A percentile compares a stretch with the other conserved stretches of the same genome.
phyloP scores from a whole-genome alignment of 2,888 invertebrate genomes.

The Mesodorylaimus sp. region DNA sequence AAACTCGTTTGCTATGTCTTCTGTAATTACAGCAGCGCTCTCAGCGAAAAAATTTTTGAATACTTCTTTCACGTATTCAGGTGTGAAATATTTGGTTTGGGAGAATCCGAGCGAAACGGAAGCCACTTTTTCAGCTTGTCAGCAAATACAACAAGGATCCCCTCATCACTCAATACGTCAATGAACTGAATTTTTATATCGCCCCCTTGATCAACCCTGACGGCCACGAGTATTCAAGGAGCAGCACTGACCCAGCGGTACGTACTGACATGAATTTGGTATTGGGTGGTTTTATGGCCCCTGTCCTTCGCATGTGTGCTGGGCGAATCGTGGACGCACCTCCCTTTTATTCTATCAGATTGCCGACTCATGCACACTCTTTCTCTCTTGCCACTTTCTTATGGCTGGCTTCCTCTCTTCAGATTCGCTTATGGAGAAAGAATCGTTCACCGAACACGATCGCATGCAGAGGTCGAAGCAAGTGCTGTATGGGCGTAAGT shows the following conservation, averaged over 20 bases:
- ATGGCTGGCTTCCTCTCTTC: background rate
- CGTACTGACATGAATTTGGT: too few relatives aligned
- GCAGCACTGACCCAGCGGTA: conserved; percentile 21
- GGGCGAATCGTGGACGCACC: too few relatives aligned
- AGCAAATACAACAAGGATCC: conserved; percentile 3
- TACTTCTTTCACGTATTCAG: too few relatives aligned
- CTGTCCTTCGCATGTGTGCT: too few relatives aligned
- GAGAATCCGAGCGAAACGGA: too few relatives aligned
- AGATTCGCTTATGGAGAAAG: conserved; percentile 27
- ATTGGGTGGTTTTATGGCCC: too few relatives aligned
- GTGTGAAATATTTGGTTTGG: too few relatives aligned
- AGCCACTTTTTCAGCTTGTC: conserved; percentile 6
- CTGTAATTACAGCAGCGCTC: too few relatives aligned
- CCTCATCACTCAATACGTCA: background rate
- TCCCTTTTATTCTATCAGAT: too few relatives aligned
- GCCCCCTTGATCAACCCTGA: conserved; percentile 19
- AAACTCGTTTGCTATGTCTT: too few relatives aligned
- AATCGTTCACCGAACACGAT: conserved; percentile 11
- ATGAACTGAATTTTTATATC: conserved; percentile 9
- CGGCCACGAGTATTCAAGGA: conserved; percentile 25
- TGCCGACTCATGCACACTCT: background rate
- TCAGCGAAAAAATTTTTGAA: too few relatives aligned
- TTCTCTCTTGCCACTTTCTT: background rate
- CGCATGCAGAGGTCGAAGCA: conserved; percentile 14
- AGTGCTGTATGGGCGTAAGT: conserved; percentile 22